These are phyloP conservation scores for Drosophila kuntzei DNA, from an alignment of 2,888 invertebrate species.

Conservation along the genomic window DNA sequence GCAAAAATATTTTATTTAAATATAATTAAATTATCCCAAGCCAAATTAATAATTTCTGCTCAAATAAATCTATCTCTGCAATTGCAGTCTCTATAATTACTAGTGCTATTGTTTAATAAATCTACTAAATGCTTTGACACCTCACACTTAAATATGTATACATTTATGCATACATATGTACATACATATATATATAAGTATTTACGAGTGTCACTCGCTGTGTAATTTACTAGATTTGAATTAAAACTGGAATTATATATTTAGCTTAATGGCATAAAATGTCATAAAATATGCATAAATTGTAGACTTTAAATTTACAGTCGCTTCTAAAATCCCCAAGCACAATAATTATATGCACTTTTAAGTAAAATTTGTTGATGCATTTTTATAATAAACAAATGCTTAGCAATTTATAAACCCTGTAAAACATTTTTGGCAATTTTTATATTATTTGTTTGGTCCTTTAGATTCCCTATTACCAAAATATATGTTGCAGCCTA, in stretches of 20 bases:
- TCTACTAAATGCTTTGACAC: conserved; percentile 9
- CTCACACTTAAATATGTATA: background rate
- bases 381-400: background rate
- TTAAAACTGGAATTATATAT: conserved; percentile 2
- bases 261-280: background rate
- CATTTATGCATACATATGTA: too few relatives aligned
- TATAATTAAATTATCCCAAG: conserved; percentile 49
- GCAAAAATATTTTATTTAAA: conserved; percentile 36
- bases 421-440: too few relatives aligned
- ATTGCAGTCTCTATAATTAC: conserved; percentile 8
- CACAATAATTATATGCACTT: background rate
- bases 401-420: too few relatives aligned
- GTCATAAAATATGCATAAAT: background rate
- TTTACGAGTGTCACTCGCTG: background rate
- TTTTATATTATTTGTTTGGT: too few relatives aligned
- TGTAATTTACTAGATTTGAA: conserved; percentile 5
- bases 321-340: background rate
- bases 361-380: background rate
- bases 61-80: conserved; percentile 27
- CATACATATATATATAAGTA: background rate
- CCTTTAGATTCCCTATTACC: too few relatives aligned
- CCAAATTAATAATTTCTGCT: conserved; percentile 32
- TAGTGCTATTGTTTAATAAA: conserved; percentile 15
- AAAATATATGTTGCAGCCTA: too few relatives aligned
- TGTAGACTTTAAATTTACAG: background rate